Base-by-base conservation (phyloP, 2,113 vertebrate genomes). In the Lepisosteus osseus region DNA sequence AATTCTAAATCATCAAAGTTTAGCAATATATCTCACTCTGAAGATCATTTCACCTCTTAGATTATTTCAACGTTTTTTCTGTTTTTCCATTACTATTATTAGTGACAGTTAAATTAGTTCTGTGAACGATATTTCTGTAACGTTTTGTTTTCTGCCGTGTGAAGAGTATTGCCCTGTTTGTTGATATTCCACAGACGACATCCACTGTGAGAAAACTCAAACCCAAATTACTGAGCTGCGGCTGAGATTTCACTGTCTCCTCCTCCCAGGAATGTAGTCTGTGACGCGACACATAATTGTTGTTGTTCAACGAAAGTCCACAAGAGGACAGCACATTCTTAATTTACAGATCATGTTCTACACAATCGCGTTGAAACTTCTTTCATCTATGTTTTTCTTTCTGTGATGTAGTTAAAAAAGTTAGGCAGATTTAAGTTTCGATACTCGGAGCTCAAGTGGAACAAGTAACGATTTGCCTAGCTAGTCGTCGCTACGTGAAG, bases 251-350 rank as follows among this genome's bases (percentile, higher is more conserved):
- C 70, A 79, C 77, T 79, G 79, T 84, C 81, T 81, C 85, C 89
- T 89, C 90, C 89, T 86, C 85, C 84, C 82, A 29, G 57, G 83
- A 76, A 70, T 72, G 69, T 80, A 66, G 44, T 72, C 62, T 54
- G 66, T 84, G 76, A 82, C 83, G 80, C 72, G 77, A 70, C 67
- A 56, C 59, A 15, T 55, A 62, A 43, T 61, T 44, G 70, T 11
- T 79, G 81, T 8, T 77, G 51, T 73, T 68, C 77, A 70, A 61
- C 59, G 6, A 42, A 64, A 55, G 75, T 74, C 79, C 85, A 84
- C 73, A 68, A 80, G 79, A 77, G 80, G 75, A 78, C 72, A 59
- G 74, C 63, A 62, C 65, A 65, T 41, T 43, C 61, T 61, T 51
- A n/a, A 57, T 15, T 63, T 54, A 62, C 56, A 8, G 56, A 6